These are phyloP conservation scores for Oophaga sylvatica DNA, from an alignment of 2,797 vertebrate genomes.

Conservation along the genomic window DNA sequence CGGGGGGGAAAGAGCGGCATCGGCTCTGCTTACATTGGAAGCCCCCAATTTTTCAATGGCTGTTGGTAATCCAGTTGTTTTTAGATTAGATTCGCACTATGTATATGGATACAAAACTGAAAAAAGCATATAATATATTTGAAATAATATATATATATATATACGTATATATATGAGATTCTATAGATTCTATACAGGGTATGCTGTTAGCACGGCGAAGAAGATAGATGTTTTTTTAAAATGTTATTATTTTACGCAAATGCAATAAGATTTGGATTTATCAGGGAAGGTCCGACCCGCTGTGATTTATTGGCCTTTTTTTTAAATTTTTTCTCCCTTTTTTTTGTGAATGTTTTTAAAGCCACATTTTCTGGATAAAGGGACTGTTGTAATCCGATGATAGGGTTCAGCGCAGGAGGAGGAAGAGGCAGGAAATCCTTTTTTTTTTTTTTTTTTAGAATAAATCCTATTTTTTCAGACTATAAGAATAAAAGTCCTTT, in stretches of 20 bases:
- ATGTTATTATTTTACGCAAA: constrained; percentile 63
- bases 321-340: neutral
- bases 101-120: constrained; percentile 76
- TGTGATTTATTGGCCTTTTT: neutral
- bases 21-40: neutral
- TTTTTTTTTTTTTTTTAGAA: constrained; percentile 72
- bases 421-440: constrained; percentile 69
- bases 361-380: constrained; percentile 74
- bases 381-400: constrained; percentile 75
- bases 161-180: constrained; percentile 87
- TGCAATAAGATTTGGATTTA: constrained; percentile 74
- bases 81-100: constrained; percentile 73
- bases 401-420: constrained; percentile 74
- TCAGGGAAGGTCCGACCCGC: constrained; percentile 62
- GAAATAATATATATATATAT: constrained; percentile 99
- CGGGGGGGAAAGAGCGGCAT: no score
- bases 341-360: constrained; percentile 56
- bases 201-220: constrained; percentile 65
- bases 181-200: constrained; percentile 81
- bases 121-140: constrained; percentile 96
- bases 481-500: constrained; percentile 72
- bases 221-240: constrained; percentile 55
- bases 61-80: neutral
- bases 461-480: constrained; percentile 81
- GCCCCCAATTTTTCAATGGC: neutral